Conservation (phyloP, 2,113 vertebrate genomes). For the Lagopus leucura region DNA sequence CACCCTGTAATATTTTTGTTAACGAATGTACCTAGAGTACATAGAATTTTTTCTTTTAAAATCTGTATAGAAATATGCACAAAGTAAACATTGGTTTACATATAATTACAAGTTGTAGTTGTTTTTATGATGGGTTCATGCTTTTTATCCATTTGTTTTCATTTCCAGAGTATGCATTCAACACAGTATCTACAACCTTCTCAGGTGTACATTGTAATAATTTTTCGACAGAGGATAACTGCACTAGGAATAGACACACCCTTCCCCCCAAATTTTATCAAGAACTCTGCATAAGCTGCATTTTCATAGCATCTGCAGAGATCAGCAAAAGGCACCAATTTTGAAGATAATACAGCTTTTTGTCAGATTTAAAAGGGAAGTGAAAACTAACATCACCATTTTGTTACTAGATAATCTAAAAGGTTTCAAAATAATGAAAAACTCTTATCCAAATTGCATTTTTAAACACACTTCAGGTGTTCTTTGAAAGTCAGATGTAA, state of each 20-base stretch:
- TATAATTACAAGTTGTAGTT: constrained; percentile 40
- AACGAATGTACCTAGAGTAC: constrained; percentile 28
- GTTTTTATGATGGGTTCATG: constrained; percentile 44
- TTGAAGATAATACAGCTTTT: constrained; percentile 7
- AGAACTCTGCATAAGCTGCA: constrained; percentile 32
- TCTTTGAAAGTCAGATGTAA: not conserved
- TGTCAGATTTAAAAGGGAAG: constrained; percentile 36
- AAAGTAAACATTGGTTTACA: constrained; percentile 60
- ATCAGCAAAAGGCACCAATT: constrained; percentile 60
- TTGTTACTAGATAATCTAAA: constrained; percentile 1
- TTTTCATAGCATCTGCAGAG: constrained; percentile 38
- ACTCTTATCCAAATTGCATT: not conserved
- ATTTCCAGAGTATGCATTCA: constrained; percentile 55
- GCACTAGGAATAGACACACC: constrained; percentile 31
- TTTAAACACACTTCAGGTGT: not conserved
- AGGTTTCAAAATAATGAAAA: not conserved
- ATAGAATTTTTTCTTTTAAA: not conserved
- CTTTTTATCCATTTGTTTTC: constrained; percentile 22
- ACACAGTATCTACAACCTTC: not conserved
- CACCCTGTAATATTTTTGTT: constrained; percentile 3
- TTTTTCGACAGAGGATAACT: not conserved
- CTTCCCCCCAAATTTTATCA: constrained; percentile 2
- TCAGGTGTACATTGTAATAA: not conserved
- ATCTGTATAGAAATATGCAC: constrained; percentile 61
- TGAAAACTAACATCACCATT: not conserved